Conservation (phyloP, 1,140 invertebrate genomes). For the Megathymus violae region DNA sequence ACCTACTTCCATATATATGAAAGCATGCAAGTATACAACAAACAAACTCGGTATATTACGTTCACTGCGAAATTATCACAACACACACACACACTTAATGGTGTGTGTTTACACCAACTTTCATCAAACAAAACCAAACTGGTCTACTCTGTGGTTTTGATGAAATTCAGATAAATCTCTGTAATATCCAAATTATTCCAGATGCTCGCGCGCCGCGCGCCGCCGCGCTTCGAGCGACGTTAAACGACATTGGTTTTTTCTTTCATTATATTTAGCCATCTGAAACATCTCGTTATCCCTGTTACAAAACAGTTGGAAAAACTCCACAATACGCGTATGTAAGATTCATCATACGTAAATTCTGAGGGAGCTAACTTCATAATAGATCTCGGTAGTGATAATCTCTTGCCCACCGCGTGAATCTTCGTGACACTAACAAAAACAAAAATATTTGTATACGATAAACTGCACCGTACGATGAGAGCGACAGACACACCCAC, state of each 20-base stretch:
- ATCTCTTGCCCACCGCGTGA: too few species aligned
- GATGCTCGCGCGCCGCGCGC: slow-evolving; percentile 12
- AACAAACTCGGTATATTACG: too few species aligned
- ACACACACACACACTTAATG: background rate
- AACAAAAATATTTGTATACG: background rate
- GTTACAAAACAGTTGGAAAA: slow-evolving; percentile 33
- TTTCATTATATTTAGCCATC: slow-evolving; percentile 44
- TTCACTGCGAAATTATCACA: background rate
- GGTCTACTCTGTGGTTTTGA: slow-evolving; percentile 5
- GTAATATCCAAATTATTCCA: slow-evolving; percentile 20
- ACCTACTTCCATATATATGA: too few species aligned
- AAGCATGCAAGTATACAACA: too few species aligned
- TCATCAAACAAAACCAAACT: background rate
- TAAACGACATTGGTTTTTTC: slow-evolving; percentile 14
- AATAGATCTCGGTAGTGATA: background rate
- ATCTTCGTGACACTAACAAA: background rate
- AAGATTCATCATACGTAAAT: slow-evolving; percentile 33
- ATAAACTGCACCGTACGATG: background rate
- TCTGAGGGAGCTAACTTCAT: background rate
- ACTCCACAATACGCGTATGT: slow-evolving; percentile 43
- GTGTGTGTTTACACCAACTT: background rate
- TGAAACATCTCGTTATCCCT: slow-evolving; percentile 35
- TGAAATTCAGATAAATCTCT: background rate
- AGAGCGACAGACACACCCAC: too few species aligned
- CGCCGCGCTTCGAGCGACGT: slow-evolving; percentile 6